Evolutionary conservation across 92 coral and sea anemone species (phyloP), one percentile per base, ranked within the genome.

Genomic region (Desmophyllum pertusum): DNA sequence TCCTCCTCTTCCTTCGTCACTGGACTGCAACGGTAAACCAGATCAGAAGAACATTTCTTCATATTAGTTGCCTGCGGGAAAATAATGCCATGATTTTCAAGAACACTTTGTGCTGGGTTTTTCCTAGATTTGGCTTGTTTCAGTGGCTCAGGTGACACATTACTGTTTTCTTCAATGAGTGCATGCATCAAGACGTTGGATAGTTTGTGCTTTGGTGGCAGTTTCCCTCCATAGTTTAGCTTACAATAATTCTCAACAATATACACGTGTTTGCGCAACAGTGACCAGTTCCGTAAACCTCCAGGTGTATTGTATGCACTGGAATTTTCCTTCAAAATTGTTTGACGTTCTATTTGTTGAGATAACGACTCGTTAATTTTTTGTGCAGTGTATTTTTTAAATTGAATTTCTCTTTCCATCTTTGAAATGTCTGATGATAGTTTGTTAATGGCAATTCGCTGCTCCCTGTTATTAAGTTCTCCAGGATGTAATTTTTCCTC

Each of bases 201-300:
- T 63, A 83, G 37, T 10, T 83, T 69, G 77, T 83, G 88, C 68
- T 88, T 83, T 5, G 87, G 76, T 33, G 91, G 91, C 14, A 69
- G 74, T 69, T 37, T 69, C 27, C 74, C 74, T 38, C 74, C 74
- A 69, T 69, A 63, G 75, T 89, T 59, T 48, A 40, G 50, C 69
- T 85, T 89, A 41, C 92, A 89, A 76, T 79, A 89, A 59, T 89
- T 73, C 74, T 89, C 89, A 18, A 89, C 76, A n/a, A 85, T 27
- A 35, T 33, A 83, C 45, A 86, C 83, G 55, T 85, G 89, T 67
- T 89, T 85, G 53, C 81, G 70, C 73, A 89, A 48, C 50, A 85
- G 64, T 15, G 77, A 61, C 93, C 90, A 89, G 74, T 89, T 81
- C 73, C 65, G 76, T 66, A 66, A 80, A 80, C 65, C 76, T 37